These are phyloP conservation scores for Lathronympha strigana DNA, from an alignment of 2,888 invertebrate genomes.

Conservation along the genomic window DNA sequence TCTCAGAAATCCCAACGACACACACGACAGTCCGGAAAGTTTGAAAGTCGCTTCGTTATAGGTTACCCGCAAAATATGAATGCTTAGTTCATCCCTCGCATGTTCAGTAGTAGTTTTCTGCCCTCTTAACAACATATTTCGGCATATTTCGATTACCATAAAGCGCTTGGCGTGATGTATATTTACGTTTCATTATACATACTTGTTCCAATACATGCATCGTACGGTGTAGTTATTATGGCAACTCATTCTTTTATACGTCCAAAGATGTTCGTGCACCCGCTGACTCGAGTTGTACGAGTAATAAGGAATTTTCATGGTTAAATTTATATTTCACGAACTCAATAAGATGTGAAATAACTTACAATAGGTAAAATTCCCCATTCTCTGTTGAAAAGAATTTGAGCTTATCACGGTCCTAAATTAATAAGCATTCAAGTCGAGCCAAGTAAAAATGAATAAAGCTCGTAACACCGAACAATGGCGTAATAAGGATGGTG, in stretches of 20 bases:
- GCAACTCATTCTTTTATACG: conserved; percentile 39
- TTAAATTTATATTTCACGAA: conserved; percentile 52
- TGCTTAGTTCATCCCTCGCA: conserved; percentile 81
- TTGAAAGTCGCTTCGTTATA: conserved; percentile 72
- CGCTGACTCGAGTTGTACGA: conserved; percentile 37
- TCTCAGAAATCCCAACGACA: conserved; percentile 73
- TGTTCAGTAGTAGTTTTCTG: conserved; percentile 80
- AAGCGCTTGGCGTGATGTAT: conserved; percentile 81
- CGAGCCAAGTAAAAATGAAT: conserved; percentile 85
- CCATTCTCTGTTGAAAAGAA: conserved; percentile 80
- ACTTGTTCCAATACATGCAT: conserved; percentile 46
- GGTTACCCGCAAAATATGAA: conserved; percentile 76
- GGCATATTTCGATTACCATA: conserved; percentile 84
- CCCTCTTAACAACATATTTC: conserved; percentile 83
- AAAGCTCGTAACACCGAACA: conserved; percentile 83
- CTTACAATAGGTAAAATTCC: conserved; percentile 80
- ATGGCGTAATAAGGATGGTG: conserved; percentile 83
- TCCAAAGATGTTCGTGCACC: conserved; percentile 42
- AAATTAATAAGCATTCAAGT: conserved; percentile 84
- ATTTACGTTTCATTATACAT: conserved; percentile 72
- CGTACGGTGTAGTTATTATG: conserved; percentile 41
- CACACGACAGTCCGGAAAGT: conserved; percentile 69
- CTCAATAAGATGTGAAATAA: conserved; percentile 78
- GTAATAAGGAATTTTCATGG: conserved; percentile 46
- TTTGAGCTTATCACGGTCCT: conserved; percentile 82